Conservation (phyloP, 2,113 vertebrate species). For the Syngnathus typhle region DNA sequence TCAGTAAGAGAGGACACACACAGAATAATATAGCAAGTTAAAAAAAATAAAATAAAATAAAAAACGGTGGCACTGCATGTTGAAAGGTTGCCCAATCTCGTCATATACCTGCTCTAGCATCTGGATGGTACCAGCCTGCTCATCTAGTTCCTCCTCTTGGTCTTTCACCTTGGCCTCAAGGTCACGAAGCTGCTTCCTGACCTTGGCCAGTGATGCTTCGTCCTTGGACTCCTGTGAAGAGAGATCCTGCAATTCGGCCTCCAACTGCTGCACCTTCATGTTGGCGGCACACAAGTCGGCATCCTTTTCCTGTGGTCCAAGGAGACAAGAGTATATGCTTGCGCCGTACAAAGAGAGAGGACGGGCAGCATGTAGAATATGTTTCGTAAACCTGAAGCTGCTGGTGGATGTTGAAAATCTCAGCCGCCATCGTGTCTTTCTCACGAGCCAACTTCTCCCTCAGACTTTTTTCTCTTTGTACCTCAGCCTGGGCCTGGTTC, state of each 20-base stretch:
- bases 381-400: constrained; percentile 79
- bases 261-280: constrained; percentile 83
- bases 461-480: constrained; percentile 81
- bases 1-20: constrained; percentile 6
- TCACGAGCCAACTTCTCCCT: constrained; percentile 87
- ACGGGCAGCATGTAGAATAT: constrained; percentile 18
- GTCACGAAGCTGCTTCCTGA: constrained; percentile 92
- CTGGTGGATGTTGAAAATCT: constrained; percentile 88
- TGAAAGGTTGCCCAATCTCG: neutral
- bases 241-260: constrained; percentile 89
- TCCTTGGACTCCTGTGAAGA: constrained; percentile 95
- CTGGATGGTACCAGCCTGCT: constrained; percentile 95
- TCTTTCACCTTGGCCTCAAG: constrained; percentile 94
- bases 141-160: constrained; percentile 97
- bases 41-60: neutral
- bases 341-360: constrained; percentile 23
- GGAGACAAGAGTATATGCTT: constrained; percentile 22
- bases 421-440: constrained; percentile 82
- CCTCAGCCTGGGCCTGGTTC: constrained; percentile 82
- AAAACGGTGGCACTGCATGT: neutral
- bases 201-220: constrained; percentile 86
- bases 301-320: constrained; percentile 72
- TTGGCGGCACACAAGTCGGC: constrained; percentile 73
- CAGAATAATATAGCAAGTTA: neutral
- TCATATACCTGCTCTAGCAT: constrained; percentile 92